Base-by-base conservation (phyloP, 1,140 invertebrate species). In the Brachionus rubens region DNA sequence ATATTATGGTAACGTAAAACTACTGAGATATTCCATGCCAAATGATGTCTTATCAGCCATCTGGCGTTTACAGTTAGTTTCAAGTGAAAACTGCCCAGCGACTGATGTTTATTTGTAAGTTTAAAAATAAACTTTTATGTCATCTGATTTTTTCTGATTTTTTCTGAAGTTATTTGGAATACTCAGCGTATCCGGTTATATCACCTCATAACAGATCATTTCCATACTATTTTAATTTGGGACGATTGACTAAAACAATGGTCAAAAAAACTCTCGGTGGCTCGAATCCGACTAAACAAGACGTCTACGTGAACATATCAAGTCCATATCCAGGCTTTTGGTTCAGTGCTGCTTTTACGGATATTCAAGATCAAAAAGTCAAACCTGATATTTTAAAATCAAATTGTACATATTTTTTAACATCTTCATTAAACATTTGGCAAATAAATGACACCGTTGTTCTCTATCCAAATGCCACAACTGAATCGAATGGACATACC, bases 1-100 rank as follows among this genome's bases (percentile, higher is more conserved):
- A 10, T 72, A 72, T 72, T 72, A 72, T 26, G 68, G 68, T 24
- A 72, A 72, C 50, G 68, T 72, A 40, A 72, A 72, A 30, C 10
- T 72, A 28, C n/a, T 72, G 14, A 48, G 47, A 30, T 50, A 72
- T 24, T 50, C 68, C 7, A 72, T 72, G 30, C 68, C 68, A 28
- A 72, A 72, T 41, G 50, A 72, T 41, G 68, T 72, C 3, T 54
- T 72, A 12, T 72, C 68, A 36, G 68, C 68, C 2, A 72, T 72
- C 10, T 72, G 68, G 68, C 46, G 68, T 50, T 36, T 72, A 36
- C 68, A 72, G 41, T 72, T 72, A 19, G 50, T 72, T 14, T 30
- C 68, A 6, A 72, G 43, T 54, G 68, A 48, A 30, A 54, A 24
- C 19, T 72, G 68, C 50, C 68, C 68, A 12, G 10, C 68, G 5